Percentiles rank a stretch among this genome's conserved stretches.
Conservation (phyloP, 2,888 invertebrate genomes). For the Salticus scenicus region DNA sequence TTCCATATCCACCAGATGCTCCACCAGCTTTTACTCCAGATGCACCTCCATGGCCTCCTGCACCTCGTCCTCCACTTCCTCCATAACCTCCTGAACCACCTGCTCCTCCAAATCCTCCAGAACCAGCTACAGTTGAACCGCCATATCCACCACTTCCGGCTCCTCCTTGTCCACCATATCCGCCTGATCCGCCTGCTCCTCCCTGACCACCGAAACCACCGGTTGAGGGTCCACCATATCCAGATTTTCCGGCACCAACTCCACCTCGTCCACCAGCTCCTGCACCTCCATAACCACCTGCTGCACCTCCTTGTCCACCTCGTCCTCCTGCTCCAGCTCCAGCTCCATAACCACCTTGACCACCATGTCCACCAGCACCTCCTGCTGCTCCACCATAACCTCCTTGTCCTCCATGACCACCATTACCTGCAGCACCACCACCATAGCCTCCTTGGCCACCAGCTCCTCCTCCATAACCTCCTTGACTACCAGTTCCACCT, state of each 20-base stretch:
- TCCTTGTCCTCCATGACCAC: constrained; percentile 31
- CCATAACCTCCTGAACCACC: constrained; percentile 18
- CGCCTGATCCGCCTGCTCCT: neutral
- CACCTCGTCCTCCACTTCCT: constrained; percentile 18
- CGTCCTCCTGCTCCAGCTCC: constrained; percentile 8
- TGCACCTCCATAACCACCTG: constrained; percentile 6
- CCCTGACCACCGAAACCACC: constrained; percentile 23
- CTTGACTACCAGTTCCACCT: neutral
- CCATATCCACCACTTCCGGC: constrained; percentile 19
- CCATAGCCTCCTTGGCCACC: constrained; percentile 28
- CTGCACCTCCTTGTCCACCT: constrained; percentile 14
- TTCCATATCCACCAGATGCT: constrained; percentile 29
- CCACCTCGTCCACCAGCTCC: constrained; percentile 26
- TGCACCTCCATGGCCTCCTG: neutral
- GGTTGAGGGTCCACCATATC: constrained; percentile 13
- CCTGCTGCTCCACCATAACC: constrained; percentile 21
- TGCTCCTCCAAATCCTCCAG: constrained; percentile 4
- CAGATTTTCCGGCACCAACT: constrained; percentile 10
- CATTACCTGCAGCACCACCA: constrained; percentile 7
- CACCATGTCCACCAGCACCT: constrained; percentile 21
- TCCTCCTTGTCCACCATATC: constrained; percentile 26
- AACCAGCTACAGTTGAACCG: neutral
- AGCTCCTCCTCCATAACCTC: constrained; percentile 30
- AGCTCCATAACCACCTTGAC: constrained; percentile 21
- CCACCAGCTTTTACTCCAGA: constrained; percentile 27